Evolutionary conservation across 2,888 invertebrate species (phyloP).

Genomic region (Crossocerus cetratus): DNA sequence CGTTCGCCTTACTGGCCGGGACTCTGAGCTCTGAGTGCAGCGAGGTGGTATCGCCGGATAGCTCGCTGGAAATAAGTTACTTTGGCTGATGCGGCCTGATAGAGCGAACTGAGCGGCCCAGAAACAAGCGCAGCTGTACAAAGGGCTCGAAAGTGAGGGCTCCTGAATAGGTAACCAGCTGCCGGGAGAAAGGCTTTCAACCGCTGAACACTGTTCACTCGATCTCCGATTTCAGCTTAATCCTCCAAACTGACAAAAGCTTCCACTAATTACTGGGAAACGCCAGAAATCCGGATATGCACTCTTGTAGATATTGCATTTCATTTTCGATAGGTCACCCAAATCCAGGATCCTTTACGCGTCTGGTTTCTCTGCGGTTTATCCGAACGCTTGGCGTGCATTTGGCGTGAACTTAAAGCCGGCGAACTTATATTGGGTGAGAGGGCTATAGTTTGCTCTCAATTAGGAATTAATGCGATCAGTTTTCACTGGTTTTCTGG

Average conservation of each 20-base stretch:
- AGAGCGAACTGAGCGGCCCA: conserved; percentile 35
- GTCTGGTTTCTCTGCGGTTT: too few relatives aligned
- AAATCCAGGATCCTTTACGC: too few relatives aligned
- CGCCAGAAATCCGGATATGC: too few relatives aligned
- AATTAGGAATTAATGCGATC: too few relatives aligned
- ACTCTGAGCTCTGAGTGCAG: conserved; percentile 25
- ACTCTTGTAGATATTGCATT: too few relatives aligned
- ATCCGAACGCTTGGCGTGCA: too few relatives aligned
- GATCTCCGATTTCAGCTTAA: not conserved
- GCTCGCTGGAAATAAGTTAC: conserved; percentile 52
- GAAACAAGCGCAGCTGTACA: conserved; percentile 18
- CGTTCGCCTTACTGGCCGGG: conserved; percentile 22
- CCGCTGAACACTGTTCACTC: not conserved
- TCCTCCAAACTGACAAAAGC: conserved; percentile 8
- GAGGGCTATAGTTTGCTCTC: too few relatives aligned
- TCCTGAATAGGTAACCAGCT: not conserved
- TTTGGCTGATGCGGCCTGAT: conserved; percentile 41
- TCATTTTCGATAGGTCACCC: too few relatives aligned
- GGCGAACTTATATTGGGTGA: too few relatives aligned
- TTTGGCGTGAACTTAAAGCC: too few relatives aligned
- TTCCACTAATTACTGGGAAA: not conserved
- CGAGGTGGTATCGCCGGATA: conserved; percentile 26
- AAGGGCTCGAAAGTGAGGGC: conserved; percentile 6
- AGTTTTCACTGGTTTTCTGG: too few relatives aligned
- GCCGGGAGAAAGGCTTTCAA: conserved; percentile 16